phyloP scores from a whole-genome alignment of 2,888 invertebrate genomes.

The Atethmia centrago region DNA sequence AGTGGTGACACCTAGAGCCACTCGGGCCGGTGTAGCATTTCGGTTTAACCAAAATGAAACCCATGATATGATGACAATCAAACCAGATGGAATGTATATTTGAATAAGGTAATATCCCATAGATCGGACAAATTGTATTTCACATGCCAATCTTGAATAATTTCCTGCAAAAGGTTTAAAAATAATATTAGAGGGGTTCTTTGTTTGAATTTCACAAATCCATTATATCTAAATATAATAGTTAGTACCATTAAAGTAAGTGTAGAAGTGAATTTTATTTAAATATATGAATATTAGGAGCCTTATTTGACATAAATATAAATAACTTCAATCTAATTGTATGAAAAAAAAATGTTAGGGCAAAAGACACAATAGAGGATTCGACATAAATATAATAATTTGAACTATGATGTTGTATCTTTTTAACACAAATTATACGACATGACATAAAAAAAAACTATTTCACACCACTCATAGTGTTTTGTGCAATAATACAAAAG shows the following conservation, averaged over 20 bases:
- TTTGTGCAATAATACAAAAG: constrained; percentile 89
- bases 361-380: constrained; percentile 11
- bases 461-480: constrained; percentile 87
- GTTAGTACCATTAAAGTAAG: constrained; percentile 9
- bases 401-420: constrained; percentile 24
- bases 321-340: constrained; percentile 2
- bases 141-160: constrained; percentile 98
- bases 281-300: background rate
- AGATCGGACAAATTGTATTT: constrained; percentile 98
- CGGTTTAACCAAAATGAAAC: constrained; percentile 99
- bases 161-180: constrained; percentile 92
- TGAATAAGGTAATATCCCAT: constrained; percentile 99
- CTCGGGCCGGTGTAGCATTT: constrained; percentile 98
- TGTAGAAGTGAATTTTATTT: constrained; percentile 3
- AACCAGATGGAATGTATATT: constrained; percentile 99
- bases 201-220: constrained; percentile 10
- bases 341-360: background rate
- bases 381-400: constrained; percentile 18
- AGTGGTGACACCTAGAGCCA: constrained; percentile 98
- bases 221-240: background rate
- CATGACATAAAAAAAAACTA: constrained; percentile 66
- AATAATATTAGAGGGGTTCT: constrained; percentile 32
- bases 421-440: constrained; percentile 63
- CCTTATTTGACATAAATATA: constrained; percentile 24
- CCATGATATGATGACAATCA: constrained; percentile 99